phyloP scores from a whole-genome alignment of 2,888 invertebrate genomes.

The Tanypteryx hageni region DNA sequence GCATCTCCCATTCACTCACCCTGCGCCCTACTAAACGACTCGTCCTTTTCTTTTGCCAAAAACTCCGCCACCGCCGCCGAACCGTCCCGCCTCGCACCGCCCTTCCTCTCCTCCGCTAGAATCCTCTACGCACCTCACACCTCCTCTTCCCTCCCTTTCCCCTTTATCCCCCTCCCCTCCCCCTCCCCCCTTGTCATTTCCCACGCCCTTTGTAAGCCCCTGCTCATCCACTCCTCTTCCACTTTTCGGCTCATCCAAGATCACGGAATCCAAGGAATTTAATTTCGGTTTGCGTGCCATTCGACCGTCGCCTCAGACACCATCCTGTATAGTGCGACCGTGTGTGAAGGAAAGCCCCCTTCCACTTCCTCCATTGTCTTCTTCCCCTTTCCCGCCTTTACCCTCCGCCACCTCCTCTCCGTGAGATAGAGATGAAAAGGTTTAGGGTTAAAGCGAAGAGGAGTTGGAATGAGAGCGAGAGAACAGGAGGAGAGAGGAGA shows the following conservation, averaged over 20 bases:
- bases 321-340: conserved; percentile 30
- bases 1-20: background rate
- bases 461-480: background rate
- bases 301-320: conserved; percentile 57
- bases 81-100: background rate
- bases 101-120: background rate
- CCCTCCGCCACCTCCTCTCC: background rate
- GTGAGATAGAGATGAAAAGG: conserved; percentile 36
- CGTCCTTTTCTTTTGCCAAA: background rate
- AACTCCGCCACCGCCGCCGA: background rate
- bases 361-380: background rate
- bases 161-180: background rate
- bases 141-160: background rate
- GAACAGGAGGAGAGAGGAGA: background rate
- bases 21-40: background rate
- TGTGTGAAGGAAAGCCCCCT: conserved; percentile 23
- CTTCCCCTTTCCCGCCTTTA: background rate
- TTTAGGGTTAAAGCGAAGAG: background rate
- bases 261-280: conserved; percentile 63
- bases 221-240: background rate
- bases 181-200: background rate
- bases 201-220: background rate
- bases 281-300: conserved; percentile 62
- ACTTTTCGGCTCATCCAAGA: conserved; percentile 58
- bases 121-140: background rate